Evolutionary conservation across 1,140 invertebrate species (phyloP), one percentile per base, ranked within the genome.

Genomic region (Leptopilina clavipes): DNA sequence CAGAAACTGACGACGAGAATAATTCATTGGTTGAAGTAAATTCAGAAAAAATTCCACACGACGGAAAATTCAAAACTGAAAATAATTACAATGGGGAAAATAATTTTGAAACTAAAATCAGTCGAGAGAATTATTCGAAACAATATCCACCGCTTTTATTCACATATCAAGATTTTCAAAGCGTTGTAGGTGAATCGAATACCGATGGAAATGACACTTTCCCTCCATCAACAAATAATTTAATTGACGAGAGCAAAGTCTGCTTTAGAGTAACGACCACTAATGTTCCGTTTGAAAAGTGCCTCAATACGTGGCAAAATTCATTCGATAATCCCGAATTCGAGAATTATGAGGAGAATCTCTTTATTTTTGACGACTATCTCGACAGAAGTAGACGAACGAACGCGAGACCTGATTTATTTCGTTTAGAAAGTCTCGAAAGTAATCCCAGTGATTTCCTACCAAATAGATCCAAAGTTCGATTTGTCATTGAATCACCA

Each of bases 261-360:
- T 86, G 83, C 31, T 90, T 90, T 74, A 82, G 87, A 3, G 84
- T 90, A 0, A 89, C 88, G 1, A 90, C 89, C 0, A 90, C 89
- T 0, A 86, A 86, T 52, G 70, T 86, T 0, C 89, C 89, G 0
- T 90, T 90, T 43, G 87, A 88, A 44, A 88, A 85, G 71, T 89
- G 82, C 54, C 59, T 88, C 3, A 82, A 74, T 5, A 73, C 70
- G 17, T 88, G 84, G 86, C 81, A 73, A 3, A 70, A 56, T 5
- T 71, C 78, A 0, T 83, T 78, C 19, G 73, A 83, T 0, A 71
- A 81, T 9, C 70, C 73, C 6, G 54, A 80, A 70, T 79, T 65
- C 14, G 22, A 9, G 19, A 79, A 8, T 70, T 56, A 1, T 72
- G 74, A 22, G 48, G 45, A 6, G 11, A n/a, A 83, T 75, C 59